Conservation (phyloP, 2,797 vertebrate genomes). For the Neoniphon sammara region DNA sequence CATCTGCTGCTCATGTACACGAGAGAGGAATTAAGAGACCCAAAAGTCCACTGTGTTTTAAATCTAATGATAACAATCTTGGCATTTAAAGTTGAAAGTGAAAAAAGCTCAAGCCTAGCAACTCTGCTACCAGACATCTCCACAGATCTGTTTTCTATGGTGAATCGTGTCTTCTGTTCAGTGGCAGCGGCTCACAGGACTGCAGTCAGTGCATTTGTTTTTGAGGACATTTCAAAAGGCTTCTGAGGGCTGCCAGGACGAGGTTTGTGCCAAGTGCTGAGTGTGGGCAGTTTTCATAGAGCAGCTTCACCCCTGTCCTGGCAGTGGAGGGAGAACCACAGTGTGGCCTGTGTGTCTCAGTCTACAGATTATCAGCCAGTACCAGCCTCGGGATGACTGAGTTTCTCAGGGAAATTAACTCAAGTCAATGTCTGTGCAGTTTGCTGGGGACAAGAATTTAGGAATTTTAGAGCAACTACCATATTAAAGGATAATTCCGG, state of each 20-base stretch:
- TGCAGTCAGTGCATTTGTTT: slow-evolving; percentile 30
- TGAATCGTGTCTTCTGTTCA: slow-evolving; percentile 21
- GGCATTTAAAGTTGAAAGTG: slow-evolving; percentile 23
- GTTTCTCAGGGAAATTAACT: background rate
- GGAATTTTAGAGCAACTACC: too few species aligned
- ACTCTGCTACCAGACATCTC: slow-evolving; percentile 24
- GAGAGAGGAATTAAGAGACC: too few species aligned
- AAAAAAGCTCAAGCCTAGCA: slow-evolving; percentile 36
- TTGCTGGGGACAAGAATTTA: background rate
- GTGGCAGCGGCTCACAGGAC: background rate
- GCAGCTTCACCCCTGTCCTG: background rate
- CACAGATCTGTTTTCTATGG: slow-evolving; percentile 19
- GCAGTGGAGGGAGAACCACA: background rate
- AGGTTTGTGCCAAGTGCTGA: slow-evolving; percentile 25
- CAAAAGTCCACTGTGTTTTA: background rate
- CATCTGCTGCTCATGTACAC: too few species aligned
- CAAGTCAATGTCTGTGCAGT: background rate
- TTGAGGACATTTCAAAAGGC: slow-evolving; percentile 35
- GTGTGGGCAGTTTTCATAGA: slow-evolving; percentile 6
- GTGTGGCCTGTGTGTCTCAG: background rate
- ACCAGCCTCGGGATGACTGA: background rate
- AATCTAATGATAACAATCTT: background rate
- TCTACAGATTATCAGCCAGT: slow-evolving; percentile 1
- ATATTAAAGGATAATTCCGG: too few species aligned
- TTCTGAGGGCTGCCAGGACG: slow-evolving; percentile 14